phyloP scores from a whole-genome alignment of 2,888 invertebrate genomes.

The Ectemnius cavifrons region DNA sequence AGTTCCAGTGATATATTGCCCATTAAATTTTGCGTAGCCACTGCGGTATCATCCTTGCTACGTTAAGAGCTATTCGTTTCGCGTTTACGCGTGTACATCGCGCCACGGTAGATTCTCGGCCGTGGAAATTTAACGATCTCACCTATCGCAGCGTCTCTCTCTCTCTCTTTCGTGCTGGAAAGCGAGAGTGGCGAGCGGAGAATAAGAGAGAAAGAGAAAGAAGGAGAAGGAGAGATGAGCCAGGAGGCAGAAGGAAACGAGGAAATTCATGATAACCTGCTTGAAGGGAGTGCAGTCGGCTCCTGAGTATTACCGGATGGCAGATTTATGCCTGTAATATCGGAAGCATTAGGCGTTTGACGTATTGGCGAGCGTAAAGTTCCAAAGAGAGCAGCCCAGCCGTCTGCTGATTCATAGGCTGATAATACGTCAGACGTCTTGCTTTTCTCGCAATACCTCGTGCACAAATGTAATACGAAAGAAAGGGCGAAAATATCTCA shows the following conservation, averaged over 20 bases:
- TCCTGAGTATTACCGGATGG: constrained; percentile 54
- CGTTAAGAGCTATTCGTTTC: too few species aligned
- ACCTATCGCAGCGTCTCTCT: too few species aligned
- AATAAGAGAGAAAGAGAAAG: too few species aligned
- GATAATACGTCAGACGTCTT: constrained; percentile 40
- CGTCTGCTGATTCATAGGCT: constrained; percentile 51
- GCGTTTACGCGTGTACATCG: too few species aligned
- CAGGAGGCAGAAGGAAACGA: not conserved
- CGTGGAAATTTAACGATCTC: too few species aligned
- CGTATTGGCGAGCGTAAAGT: constrained; percentile 63
- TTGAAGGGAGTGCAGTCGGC: constrained; percentile 42
- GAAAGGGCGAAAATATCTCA: not conserved
- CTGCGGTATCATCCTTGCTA: too few species aligned
- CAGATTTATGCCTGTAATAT: constrained; percentile 69
- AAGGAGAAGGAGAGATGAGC: constrained; percentile 11
- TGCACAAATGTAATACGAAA: not conserved
- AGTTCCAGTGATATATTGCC: too few species aligned
- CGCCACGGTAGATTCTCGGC: too few species aligned
- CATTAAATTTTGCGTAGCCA: too few species aligned
- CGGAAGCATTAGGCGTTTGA: constrained; percentile 64
- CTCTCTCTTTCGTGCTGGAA: too few species aligned
- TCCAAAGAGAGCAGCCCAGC: constrained; percentile 38
- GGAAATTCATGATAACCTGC: constrained; percentile 42
- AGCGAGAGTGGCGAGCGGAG: too few species aligned
- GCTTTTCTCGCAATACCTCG: constrained; percentile 5